A percentile compares a stretch with the other conserved stretches of the same genome.
Evolutionary conservation across 2,113 vertebrate genomes (phyloP).

Genomic region (Varanus salvator): DNA sequence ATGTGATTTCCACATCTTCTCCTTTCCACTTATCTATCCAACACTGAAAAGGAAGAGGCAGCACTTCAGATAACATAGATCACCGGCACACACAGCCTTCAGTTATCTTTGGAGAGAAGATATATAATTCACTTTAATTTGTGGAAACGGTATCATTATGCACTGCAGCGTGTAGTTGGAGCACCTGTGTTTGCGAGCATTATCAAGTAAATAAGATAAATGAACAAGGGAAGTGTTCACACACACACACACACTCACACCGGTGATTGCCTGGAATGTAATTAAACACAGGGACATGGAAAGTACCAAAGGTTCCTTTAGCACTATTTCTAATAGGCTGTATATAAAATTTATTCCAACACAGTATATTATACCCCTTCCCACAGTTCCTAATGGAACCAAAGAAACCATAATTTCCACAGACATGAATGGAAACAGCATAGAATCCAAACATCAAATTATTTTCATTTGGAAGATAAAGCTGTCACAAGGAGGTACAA

Average conservation of each 20-base stretch:
- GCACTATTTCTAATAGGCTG: conserved; percentile 30
- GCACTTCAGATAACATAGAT: conserved; percentile 6
- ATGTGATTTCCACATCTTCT: not conserved
- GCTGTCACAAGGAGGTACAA: conserved; percentile 30
- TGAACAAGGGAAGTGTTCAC: conserved; percentile 3
- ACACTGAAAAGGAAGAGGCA: not conserved
- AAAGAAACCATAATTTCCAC: conserved; percentile 19
- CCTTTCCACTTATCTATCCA: not conserved
- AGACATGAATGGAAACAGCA: not conserved
- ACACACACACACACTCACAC: conserved; percentile 18
- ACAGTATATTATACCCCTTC: not conserved
- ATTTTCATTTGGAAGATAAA: conserved; percentile 52
- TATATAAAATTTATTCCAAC: conserved; percentile 26
- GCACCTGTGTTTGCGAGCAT: conserved; percentile 28
- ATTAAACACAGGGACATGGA: conserved; percentile 45
- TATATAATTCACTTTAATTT: conserved; percentile 49
- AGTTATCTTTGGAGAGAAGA: not conserved
- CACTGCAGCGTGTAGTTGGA: conserved; percentile 40
- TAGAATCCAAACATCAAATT: conserved; percentile 36
- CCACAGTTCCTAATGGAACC: not conserved
- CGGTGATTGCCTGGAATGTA: conserved; percentile 16
- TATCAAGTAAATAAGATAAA: conserved; percentile 47
- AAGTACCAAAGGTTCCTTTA: conserved; percentile 2
- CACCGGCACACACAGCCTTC: conserved; percentile 11
- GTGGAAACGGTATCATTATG: conserved; percentile 41